These are phyloP conservation scores for Prochilodus magdalenae DNA, from an alignment of 2,113 vertebrate genomes.

Conservation along the genomic window DNA sequence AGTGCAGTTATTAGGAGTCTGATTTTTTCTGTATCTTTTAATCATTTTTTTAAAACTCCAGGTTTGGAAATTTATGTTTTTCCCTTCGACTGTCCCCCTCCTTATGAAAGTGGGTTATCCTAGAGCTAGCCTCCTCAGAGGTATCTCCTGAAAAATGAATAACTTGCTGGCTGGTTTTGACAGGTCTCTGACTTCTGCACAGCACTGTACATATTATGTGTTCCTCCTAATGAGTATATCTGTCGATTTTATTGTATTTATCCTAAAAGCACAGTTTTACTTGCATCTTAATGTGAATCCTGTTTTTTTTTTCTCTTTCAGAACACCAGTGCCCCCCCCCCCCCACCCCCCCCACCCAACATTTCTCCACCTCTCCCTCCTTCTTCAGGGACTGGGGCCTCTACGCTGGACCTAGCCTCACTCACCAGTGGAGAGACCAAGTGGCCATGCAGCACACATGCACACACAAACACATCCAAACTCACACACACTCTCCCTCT, in stretches of 20 bases:
- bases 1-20: too few relatives aligned
- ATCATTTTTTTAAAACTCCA: too few relatives aligned
- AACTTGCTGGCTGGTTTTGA: too few relatives aligned
- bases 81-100: too few relatives aligned
- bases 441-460: conserved; percentile 34
- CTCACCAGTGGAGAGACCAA: conserved; percentile 37
- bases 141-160: too few relatives aligned
- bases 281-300: conserved; percentile 20
- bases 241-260: not conserved
- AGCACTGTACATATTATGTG: too few relatives aligned
- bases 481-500: conserved; percentile 13
- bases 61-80: too few relatives aligned
- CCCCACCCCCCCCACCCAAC: conserved; percentile 15
- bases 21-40: too few relatives aligned
- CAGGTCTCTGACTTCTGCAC: too few relatives aligned
- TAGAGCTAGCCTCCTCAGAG: too few relatives aligned
- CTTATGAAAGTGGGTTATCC: too few relatives aligned
- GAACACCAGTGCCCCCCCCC: conserved; percentile 10
- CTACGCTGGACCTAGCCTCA: conserved; percentile 13
- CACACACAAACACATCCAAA: conserved; percentile 4
- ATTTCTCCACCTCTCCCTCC: conserved; percentile 58
- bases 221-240: too few relatives aligned
- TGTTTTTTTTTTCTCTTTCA: conserved; percentile 44
- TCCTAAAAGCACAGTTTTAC: conserved; percentile 12
- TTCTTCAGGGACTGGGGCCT: conserved; percentile 59